A percentile compares a stretch with the other conserved stretches of the same genome.
Conservation (phyloP, 2,888 invertebrate genomes). For the Nomada lathburiana region DNA sequence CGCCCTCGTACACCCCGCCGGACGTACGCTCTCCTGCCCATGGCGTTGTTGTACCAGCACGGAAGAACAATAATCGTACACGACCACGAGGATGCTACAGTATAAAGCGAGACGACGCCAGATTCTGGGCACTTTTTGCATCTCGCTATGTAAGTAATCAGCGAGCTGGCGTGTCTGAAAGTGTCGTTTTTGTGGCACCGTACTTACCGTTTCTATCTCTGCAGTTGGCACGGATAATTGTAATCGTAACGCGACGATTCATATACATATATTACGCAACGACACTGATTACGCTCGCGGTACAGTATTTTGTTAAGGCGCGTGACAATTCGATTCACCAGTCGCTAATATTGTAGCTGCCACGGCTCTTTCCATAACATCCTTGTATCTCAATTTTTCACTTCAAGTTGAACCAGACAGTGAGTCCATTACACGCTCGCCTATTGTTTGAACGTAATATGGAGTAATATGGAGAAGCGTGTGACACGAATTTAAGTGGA, state of each 20-base stretch:
- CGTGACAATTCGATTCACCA: not conserved
- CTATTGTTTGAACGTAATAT: not conserved
- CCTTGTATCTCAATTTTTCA: slow-evolving; percentile 11
- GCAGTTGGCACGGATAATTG: slow-evolving; percentile 68
- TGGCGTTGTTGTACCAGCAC: slow-evolving; percentile 11
- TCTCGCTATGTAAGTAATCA: slow-evolving; percentile 21
- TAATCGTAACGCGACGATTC: slow-evolving; percentile 64
- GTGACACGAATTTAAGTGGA: not conserved
- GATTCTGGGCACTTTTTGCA: slow-evolving; percentile 14
- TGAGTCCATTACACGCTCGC: not conserved
- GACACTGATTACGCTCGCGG: not conserved
- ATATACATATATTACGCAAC: not conserved
- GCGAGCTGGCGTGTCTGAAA: slow-evolving; percentile 21
- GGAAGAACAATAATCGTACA: slow-evolving; percentile 46
- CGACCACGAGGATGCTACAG: slow-evolving; percentile 18
- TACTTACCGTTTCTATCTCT: slow-evolving; percentile 72
- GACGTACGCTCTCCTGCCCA: slow-evolving; percentile 30
- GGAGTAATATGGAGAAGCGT: not conserved
- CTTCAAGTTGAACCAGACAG: not conserved
- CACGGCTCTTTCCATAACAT: not conserved
- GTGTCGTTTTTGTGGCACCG: slow-evolving; percentile 62
- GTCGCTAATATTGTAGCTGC: not conserved
- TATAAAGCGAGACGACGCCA: not conserved
- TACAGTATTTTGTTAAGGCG: slow-evolving; percentile 12
- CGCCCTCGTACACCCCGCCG: slow-evolving; percentile 1